Evolutionary conservation across 2,888 invertebrate species (phyloP), one percentile per base, ranked within the genome.

Genomic region (Tenthredo scrophulariae): DNA sequence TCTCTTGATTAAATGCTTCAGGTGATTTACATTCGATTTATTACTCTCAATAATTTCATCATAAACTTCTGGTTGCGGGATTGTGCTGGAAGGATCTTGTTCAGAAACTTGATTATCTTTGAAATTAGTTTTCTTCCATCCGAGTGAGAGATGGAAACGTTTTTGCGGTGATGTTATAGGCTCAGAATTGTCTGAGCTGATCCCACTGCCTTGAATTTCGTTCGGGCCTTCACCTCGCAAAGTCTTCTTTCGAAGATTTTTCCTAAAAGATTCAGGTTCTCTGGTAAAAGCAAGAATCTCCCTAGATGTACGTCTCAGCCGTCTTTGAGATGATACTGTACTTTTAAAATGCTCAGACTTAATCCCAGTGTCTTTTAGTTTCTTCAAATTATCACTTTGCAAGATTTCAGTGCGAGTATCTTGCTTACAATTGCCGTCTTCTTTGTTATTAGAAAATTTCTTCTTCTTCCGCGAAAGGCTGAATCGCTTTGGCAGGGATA

Each of bases 381-480:
- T 1, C 33, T 70, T n/a, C 18, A 10, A 33, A 70, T 37, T 10
- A 70, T 37, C 37, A n/a, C n/a, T 7, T 37, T 40, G 37, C 37
- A n/a, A 40, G 1, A 37, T 70, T 40, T 37, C 70, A 40, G 33
- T 9, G 40, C 15, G 3, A 70, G 70, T 7, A 9, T 18, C 37
- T n/a, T 40, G 18, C 15, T 40, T 70, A 15, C 18, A 37, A 70
- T 26, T 3, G 9, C 9, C 18, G 18, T 37, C 40, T n/a, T 54
- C n/a, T n/a, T 54, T n/a, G 7, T n/a, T 33, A 13, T 40, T 33
- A 37, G 6, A 18, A 3, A 7, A n/a, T n/a, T 37, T 33, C 3
- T n/a, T 77, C 54, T 50, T 77, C 29, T 26, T 77, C 6, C 46
- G 77, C 15, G 77, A 50, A 26, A 77, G 77, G 26, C 77, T 29